These are phyloP conservation scores for Ceriagrion tenellum DNA, from an alignment of 2,888 invertebrate species.

Conservation along the genomic window DNA sequence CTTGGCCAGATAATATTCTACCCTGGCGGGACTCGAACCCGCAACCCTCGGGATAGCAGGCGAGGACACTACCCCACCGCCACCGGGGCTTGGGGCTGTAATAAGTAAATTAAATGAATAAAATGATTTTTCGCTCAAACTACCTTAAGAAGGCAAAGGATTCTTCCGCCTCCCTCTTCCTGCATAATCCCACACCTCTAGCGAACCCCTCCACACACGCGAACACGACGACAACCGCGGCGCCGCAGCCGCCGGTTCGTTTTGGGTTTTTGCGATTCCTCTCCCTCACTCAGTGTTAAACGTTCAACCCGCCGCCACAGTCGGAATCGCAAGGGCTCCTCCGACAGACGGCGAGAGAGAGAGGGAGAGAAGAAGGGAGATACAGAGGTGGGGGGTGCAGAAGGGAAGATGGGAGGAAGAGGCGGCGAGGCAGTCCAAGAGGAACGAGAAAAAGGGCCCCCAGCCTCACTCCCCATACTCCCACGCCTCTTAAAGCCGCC, in stretches of 20 bases:
- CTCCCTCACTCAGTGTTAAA: background rate
- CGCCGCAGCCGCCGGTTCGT: background rate
- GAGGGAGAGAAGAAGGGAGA: background rate
- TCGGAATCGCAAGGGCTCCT: background rate
- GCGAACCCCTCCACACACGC: no score
- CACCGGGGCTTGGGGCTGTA: no score
- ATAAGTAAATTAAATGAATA: no score
- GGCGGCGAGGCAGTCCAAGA: background rate
- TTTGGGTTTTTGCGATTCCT: background rate
- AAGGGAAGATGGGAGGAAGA: background rate
- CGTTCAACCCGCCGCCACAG: slow-evolving; percentile 11
- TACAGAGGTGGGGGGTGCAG: background rate
- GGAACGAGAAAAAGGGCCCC: background rate
- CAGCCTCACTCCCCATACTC: slow-evolving; percentile 34
- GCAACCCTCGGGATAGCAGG: no score
- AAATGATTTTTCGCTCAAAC: no score
- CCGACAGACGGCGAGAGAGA: background rate
- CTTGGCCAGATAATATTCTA: no score
- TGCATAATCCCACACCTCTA: background rate
- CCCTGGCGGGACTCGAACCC: no score
- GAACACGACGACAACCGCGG: no score
- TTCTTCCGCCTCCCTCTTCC: background rate
- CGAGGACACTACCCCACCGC: no score
- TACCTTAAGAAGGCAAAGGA: background rate
- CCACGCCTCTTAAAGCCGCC: slow-evolving; percentile 35